These are phyloP conservation scores for Paramormyrops hopkinsi DNA, from an alignment of 2,797 vertebrate genomes.

Conservation along the genomic window DNA sequence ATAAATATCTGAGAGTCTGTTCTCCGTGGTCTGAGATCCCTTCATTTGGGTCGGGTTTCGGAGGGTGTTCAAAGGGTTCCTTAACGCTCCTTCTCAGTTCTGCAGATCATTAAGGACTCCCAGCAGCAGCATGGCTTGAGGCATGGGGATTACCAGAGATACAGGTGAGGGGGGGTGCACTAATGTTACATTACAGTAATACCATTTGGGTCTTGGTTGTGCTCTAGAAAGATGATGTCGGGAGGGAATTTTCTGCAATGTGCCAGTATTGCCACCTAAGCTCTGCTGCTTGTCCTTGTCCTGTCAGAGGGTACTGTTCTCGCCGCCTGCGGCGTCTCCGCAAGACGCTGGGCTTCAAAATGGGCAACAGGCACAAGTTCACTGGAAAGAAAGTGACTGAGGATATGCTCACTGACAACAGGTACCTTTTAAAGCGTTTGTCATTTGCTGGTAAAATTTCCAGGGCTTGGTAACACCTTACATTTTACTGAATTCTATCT, in stretches of 20 bases:
- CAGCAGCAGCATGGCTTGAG: conserved; percentile 95
- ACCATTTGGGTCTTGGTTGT: neutral
- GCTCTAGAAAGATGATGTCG: neutral
- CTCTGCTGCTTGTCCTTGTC: conserved; percentile 6
- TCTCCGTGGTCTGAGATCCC: neutral
- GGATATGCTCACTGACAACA: conserved; percentile 88
- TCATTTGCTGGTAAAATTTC: neutral
- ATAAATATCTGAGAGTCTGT: neutral
- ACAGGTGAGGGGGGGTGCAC: conserved; percentile 68
- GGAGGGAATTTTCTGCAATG: neutral
- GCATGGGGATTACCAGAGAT: conserved; percentile 96
- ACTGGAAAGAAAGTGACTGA: conserved; percentile 92
- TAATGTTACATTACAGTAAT: neutral
- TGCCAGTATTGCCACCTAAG: neutral
- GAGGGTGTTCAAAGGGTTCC: conserved; percentile 35
- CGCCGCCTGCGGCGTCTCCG: conserved; percentile 84
- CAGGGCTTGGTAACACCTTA: neutral
- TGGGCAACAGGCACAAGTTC: conserved; percentile 96
- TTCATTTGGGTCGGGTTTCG: neutral
- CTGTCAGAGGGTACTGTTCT: conserved; percentile 86
- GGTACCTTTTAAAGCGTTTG: conserved; percentile 54
- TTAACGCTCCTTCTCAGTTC: conserved; percentile 69
- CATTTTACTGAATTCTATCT: neutral
- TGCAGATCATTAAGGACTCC: conserved; percentile 96
- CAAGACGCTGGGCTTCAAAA: conserved; percentile 92